These are phyloP conservation scores for Nipponia nippon DNA, from an alignment of 2,113 vertebrate species.

Conservation along the genomic window DNA sequence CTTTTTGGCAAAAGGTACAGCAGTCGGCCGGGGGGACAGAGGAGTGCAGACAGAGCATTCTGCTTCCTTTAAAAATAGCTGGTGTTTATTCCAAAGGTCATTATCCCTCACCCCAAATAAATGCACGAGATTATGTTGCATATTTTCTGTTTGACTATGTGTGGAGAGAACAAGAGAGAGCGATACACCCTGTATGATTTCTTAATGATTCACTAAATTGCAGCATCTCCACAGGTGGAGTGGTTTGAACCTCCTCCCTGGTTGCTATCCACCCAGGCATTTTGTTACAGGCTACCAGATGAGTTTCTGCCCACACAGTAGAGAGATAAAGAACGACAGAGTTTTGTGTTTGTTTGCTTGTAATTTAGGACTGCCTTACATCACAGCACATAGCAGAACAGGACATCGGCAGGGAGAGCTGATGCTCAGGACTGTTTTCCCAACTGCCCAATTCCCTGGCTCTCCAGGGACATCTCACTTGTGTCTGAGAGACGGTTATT, in stretches of 20 bases:
- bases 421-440: background rate
- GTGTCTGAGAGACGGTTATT: background rate
- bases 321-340: background rate
- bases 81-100: background rate
- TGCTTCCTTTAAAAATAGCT: background rate
- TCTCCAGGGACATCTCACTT: background rate
- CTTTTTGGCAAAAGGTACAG: background rate
- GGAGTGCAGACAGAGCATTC: background rate
- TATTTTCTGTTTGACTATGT: background rate
- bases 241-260: background rate
- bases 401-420: background rate
- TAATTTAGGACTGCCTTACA: background rate
- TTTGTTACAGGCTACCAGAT: background rate
- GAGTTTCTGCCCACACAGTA: background rate
- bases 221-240: background rate
- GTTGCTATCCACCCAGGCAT: background rate
- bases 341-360: background rate
- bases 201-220: conserved; percentile 11
- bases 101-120: background rate
- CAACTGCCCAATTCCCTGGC: rapidly evolving
- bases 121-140: background rate
- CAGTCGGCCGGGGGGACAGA: background rate
- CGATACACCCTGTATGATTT: background rate
- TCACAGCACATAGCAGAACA: background rate
- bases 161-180: background rate